phyloP scores from a whole-genome alignment of 1,140 invertebrate species.

The Coelopa frigida region DNA sequence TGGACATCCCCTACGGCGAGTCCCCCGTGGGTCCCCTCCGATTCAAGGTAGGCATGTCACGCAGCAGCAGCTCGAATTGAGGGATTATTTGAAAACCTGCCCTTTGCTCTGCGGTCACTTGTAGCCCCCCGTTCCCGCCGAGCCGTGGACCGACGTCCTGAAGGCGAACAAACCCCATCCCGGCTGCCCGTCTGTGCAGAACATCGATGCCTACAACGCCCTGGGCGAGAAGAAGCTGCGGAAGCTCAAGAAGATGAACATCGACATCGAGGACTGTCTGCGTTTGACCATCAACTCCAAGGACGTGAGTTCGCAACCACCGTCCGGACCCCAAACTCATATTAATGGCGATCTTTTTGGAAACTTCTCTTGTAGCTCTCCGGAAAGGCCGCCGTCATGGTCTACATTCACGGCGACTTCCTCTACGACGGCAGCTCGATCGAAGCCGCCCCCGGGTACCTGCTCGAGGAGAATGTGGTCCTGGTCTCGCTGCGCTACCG shows the following conservation, averaged over 20 bases:
- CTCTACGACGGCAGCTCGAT: conserved; percentile 36
- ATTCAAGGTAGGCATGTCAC: conserved; percentile 26
- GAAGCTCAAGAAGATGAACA: conserved; percentile 25
- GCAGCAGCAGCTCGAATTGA: too few relatives aligned
- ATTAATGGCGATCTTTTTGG: too few relatives aligned
- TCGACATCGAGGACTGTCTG: conserved; percentile 36
- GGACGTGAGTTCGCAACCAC: conserved; percentile 22
- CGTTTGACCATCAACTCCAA: conserved; percentile 33
- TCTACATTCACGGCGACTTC: conserved; percentile 42
- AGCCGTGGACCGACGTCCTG: conserved; percentile 46
- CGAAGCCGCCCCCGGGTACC: conserved; percentile 36
- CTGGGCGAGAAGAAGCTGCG: too few relatives aligned
- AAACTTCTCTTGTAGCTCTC: conserved; percentile 20
- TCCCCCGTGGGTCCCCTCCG: conserved; percentile 22
- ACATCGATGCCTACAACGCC: conserved; percentile 22
- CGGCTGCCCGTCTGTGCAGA: conserved; percentile 37
- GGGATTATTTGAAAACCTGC: background rate
- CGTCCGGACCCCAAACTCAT: too few relatives aligned
- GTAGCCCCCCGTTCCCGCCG: conserved; percentile 27
- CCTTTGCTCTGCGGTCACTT: too few relatives aligned
- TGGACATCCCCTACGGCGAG: conserved; percentile 38
- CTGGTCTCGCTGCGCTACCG: conserved; percentile 48
- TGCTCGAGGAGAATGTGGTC: conserved; percentile 47
- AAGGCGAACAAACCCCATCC: conserved; percentile 25
- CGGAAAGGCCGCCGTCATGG: conserved; percentile 35